Base-by-base conservation (phyloP, 35 echinoderm and acorn worm genomes). In the Nesometra sesokonis region DNA sequence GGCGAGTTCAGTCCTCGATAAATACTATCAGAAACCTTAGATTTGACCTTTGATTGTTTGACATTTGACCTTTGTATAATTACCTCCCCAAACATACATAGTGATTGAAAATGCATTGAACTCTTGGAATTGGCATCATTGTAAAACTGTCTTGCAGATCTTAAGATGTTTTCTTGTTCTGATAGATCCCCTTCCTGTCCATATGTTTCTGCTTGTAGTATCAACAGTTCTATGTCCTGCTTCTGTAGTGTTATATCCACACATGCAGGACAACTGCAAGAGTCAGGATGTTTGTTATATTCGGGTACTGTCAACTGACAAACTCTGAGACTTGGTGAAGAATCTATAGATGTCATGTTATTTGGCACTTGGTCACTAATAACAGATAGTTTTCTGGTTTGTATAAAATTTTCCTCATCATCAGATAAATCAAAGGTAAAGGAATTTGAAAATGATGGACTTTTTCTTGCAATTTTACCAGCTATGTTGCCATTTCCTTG, bases 371-470 rank as follows among this genome's bases (percentile, higher is more conserved):
- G 78, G 0, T 38, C 29, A 27, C 23, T 87, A 4, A 77, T 80
- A 17, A 87, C 37, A 0, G 77, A 87, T 4, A 87, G 80, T 30
- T 77, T 77, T 32, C 86, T 23, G 30, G 33, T 80, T 13, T 35
- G 38, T 35, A 87, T 87, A 77, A 87, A 87, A 29, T 87, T 46
- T 11, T 87, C 86, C 47, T 87, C 86, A 87, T 87, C 86, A 33
- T 78, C 80, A 8, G 78, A 77, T 34, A 40, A 77, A 37, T 81
- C 35, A 34, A 35, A 35, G 79, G 11, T 32, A 27, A 67, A 67
- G 11, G 23, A 19, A 67, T 67, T 67, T 67, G 52, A 67, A 67
- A 27, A 5, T 67, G 52, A 67, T 67, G 52, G 21, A 27, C 52
- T 67, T 67, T 67, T 43, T 15, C 15, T 43, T 43, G 15, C 39